Conservation (phyloP, 2,888 invertebrate species). For the Catocala sponsa region DNA sequence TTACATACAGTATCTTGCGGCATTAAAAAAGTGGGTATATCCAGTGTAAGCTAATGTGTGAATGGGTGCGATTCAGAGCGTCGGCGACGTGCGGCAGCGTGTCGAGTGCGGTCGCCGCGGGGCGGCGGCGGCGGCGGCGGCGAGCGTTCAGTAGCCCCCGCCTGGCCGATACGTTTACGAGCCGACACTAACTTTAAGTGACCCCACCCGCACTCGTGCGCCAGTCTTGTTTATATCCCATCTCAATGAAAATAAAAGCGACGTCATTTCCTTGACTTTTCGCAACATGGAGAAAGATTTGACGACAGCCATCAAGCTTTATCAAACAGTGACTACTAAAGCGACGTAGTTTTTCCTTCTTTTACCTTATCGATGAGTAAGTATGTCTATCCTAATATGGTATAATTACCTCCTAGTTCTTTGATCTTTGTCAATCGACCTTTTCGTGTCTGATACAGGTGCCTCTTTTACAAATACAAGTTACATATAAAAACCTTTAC, state of each 20-base stretch:
- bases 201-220: constrained; percentile 80
- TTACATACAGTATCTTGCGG: constrained; percentile 3
- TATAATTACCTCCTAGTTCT: too few species aligned
- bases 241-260: constrained; percentile 80
- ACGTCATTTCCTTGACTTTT: constrained; percentile 63
- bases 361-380: background rate
- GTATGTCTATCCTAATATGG: too few species aligned
- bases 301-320: constrained; percentile 27
- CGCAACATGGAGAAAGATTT: constrained; percentile 39
- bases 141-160: constrained; percentile 70
- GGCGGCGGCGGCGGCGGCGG: constrained; percentile 66
- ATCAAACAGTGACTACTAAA: constrained; percentile 18
- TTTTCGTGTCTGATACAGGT: too few species aligned
- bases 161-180: constrained; percentile 84
- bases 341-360: constrained; percentile 5
- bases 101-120: constrained; percentile 88
- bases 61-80: constrained; percentile 86
- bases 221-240: constrained; percentile 80
- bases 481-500: too few species aligned
- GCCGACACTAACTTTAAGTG: constrained; percentile 85
- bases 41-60: constrained; percentile 69
- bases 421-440: too few species aligned
- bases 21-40: constrained; percentile 52
- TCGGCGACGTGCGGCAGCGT: constrained; percentile 85
- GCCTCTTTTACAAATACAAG: too few species aligned